Evolutionary conservation across 2,797 vertebrate species (phyloP).

Genomic region (Coracias cyanogaster): DNA sequence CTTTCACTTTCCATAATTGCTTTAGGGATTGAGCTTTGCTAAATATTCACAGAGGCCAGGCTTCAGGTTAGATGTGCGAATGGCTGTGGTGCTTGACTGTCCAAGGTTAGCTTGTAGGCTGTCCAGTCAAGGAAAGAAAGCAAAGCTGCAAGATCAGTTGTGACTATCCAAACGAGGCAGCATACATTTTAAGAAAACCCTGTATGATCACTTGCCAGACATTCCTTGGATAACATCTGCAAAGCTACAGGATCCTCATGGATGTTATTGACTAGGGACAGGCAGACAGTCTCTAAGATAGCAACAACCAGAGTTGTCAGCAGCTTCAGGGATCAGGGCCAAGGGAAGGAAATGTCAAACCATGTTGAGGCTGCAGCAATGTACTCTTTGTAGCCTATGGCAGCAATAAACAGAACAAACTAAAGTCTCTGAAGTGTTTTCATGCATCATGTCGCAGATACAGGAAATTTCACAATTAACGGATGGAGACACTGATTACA

Average conservation of each 20-base stretch:
- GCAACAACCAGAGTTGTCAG: background rate
- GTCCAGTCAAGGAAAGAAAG: background rate
- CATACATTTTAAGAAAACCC: background rate
- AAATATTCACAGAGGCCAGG: background rate
- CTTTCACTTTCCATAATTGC: background rate
- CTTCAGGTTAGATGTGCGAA: background rate
- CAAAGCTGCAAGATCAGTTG: background rate
- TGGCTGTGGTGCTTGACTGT: background rate
- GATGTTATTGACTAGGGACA: background rate
- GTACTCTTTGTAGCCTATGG: background rate
- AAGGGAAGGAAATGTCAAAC: background rate
- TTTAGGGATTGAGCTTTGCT: background rate
- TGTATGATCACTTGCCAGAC: background rate
- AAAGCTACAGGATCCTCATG: background rate
- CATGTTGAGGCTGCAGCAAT: background rate
- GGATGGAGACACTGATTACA: background rate
- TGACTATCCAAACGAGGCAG: background rate
- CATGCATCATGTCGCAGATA: background rate
- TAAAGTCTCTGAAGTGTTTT: background rate
- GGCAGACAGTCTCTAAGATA: background rate
- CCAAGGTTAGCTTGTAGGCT: background rate
- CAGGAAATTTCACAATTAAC: background rate
- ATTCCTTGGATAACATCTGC: background rate
- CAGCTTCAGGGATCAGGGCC: background rate
- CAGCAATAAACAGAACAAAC: background rate